These are phyloP conservation scores for Ctenomys sociabilis DNA, from an alignment of 2,113 vertebrate genomes.

Conservation along the genomic window DNA sequence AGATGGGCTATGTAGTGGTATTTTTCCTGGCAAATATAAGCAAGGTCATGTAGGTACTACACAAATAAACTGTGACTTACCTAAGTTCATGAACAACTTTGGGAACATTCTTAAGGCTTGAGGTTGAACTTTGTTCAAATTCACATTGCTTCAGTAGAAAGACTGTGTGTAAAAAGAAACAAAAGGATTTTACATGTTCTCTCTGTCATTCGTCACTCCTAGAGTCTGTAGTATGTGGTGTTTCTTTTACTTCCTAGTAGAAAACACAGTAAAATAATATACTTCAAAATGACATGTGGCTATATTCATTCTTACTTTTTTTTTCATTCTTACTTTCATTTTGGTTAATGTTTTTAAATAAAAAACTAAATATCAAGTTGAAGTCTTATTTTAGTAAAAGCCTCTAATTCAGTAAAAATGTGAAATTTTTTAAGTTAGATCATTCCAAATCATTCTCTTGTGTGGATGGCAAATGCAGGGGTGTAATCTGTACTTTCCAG, in stretches of 20 bases:
- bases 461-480: background rate
- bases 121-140: background rate
- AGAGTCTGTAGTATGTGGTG: fast-evolving
- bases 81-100: background rate
- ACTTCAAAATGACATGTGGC: background rate
- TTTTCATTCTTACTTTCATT: background rate
- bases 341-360: background rate
- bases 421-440: background rate
- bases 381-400: background rate
- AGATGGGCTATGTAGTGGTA: background rate
- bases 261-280: background rate
- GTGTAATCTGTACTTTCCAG: background rate
- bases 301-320: background rate
- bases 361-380: background rate
- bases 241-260: background rate
- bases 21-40: background rate
- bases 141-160: background rate
- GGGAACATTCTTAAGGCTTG: background rate
- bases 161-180: background rate
- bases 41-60: background rate
- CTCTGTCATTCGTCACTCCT: background rate
- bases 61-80: background rate
- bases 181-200: background rate
- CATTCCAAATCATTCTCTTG: background rate
- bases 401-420: background rate